Evolutionary conservation across 2,797 vertebrate genomes (phyloP).

Genomic region (Rhodeus uyekii): DNA sequence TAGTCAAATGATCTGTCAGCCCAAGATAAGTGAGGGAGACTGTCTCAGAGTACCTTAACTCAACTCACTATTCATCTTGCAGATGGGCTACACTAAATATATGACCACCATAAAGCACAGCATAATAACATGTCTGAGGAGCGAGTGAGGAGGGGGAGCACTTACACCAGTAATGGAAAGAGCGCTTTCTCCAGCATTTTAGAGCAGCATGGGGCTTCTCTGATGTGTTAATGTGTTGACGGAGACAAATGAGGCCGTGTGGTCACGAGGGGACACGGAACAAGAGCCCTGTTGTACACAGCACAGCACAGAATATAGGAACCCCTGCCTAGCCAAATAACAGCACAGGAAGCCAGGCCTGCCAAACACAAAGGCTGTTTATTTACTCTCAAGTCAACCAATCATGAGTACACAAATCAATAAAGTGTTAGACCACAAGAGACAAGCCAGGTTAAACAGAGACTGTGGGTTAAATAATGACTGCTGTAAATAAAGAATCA

Average conservation of each 20-base stretch:
- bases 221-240: conserved; percentile 36
- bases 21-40: not conserved
- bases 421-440: not conserved
- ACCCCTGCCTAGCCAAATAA: conserved; percentile 28
- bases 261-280: conserved; percentile 34
- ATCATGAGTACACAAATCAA: conserved; percentile 34
- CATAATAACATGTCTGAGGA: conserved; percentile 4
- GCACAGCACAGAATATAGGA: conserved; percentile 1
- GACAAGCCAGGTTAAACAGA: conserved; percentile 33
- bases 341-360: conserved; percentile 38
- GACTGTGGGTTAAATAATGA: not conserved
- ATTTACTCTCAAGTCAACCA: conserved; percentile 37
- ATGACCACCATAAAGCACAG: conserved; percentile 17
- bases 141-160: not conserved
- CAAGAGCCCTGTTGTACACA: conserved; percentile 34
- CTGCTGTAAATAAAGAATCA: conserved; percentile 6
- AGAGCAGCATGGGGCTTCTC: conserved; percentile 31
- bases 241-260: conserved; percentile 40
- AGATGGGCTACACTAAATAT: conserved; percentile 18
- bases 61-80: conserved; percentile 23
- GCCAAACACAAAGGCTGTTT: conserved; percentile 36
- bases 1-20: conserved; percentile 35
- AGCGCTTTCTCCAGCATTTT: conserved; percentile 26
- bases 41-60: conserved; percentile 20
- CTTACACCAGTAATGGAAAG: conserved; percentile 21